Conservation (phyloP, 2,113 vertebrate species). For the Silurus meridionalis region DNA sequence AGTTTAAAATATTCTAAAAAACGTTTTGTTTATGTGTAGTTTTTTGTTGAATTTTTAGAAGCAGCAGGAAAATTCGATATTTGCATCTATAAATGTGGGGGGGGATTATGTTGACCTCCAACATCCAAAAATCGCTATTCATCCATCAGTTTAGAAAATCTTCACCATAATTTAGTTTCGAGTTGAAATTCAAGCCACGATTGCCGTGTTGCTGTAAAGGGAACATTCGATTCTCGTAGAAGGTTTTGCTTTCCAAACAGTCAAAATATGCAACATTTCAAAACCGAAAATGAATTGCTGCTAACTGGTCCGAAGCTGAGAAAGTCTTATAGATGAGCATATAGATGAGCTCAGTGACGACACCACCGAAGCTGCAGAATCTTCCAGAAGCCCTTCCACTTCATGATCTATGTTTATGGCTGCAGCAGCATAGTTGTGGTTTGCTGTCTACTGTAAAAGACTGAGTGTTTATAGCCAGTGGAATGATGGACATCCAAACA, state of each 20-base stretch:
- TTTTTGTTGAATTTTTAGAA: background rate
- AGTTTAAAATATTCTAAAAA: background rate
- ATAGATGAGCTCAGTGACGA: background rate
- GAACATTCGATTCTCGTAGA: too few relatives aligned
- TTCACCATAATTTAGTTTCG: too few relatives aligned
- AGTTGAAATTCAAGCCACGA: too few relatives aligned
- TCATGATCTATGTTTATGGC: background rate
- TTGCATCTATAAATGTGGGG: too few relatives aligned
- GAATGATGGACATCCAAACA: slow-evolving; percentile 26
- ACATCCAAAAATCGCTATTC: background rate
- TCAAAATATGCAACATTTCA: too few relatives aligned
- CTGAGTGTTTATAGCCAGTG: slow-evolving; percentile 21
- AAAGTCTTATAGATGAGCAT: background rate
- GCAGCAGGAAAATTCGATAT: background rate
- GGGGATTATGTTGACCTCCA: background rate
- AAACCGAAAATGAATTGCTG: background rate
- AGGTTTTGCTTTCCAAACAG: too few relatives aligned
- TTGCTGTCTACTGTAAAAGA: background rate
- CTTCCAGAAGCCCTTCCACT: background rate
- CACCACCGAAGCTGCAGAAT: background rate
- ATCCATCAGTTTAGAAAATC: too few relatives aligned
- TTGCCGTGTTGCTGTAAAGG: too few relatives aligned
- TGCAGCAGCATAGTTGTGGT: slow-evolving; percentile 3
- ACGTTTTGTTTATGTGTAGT: too few relatives aligned
- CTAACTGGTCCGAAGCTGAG: background rate